Base-by-base conservation (phyloP, 2,113 vertebrate genomes). In the Ciconia maguari region DNA sequence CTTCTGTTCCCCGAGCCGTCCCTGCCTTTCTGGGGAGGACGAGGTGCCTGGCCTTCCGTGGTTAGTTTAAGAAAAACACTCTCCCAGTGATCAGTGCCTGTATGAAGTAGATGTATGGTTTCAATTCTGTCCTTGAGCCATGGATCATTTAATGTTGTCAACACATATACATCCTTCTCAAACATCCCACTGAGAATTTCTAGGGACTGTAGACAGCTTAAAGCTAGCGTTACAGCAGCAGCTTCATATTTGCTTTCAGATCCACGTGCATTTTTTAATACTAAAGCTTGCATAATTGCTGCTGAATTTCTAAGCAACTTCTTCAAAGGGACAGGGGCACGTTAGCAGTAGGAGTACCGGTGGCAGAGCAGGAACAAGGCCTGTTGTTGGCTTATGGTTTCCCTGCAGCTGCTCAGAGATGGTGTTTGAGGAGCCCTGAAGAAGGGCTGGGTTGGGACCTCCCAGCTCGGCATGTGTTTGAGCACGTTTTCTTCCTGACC, bases 221-320 rank as follows among this genome's bases (percentile, higher is more conserved):
- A 93, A 95, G 92, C 86, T 81, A 95, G 96, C 69, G 57, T 91
- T 94, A 94, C 87, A 83, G 96, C 94, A 92, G 93, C 90, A 86
- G 87, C 94, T 84, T 93, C 83, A 3, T 94, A 95, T 96, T 93
- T 94, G 93, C 95, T 93, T 95, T 95, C 95, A 90, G 91, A 94
- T 78, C 79, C 69, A 84, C 16, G 34, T 97, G 97, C 96, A 97
- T 97, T 95, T 97, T 97, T 97, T 94, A 97, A 97, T 96, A 95
- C 95, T 95, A 92, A 94, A 96, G 94, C 94, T 87, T 84, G 70
- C 93, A 97, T 89, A 93, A 96, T 97, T 97, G 74, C 91, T 83
- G 92, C 85, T 89, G 95, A 94, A 96, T 83, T 83, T 91, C 90
- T 89, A 94, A 97, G 93, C 77, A 85, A 95, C 81, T 95, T 66